Evolutionary conservation across 2,113 vertebrate species (phyloP).

Genomic region (Mormyrus iriodes): DNA sequence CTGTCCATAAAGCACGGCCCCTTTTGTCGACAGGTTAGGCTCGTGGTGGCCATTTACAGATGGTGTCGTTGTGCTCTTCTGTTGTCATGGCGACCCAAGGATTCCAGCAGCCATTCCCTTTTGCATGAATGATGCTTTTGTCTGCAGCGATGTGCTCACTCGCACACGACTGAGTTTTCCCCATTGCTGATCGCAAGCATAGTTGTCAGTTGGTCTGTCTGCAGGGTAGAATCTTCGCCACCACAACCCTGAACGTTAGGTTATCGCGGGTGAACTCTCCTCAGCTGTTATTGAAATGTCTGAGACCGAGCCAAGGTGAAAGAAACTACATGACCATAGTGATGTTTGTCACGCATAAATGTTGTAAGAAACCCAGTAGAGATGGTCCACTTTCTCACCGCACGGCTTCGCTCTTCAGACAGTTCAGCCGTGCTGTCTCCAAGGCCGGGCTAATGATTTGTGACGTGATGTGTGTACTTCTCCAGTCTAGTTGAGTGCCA

Average conservation of each 20-base stretch:
- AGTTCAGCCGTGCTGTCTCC: not conserved
- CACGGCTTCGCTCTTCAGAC: not conserved
- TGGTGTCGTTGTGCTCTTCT: slow-evolving; percentile 29
- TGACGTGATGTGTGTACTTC: not conserved
- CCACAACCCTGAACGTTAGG: not conserved
- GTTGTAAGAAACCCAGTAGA: not conserved
- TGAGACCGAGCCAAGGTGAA: not conserved
- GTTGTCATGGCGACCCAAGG: slow-evolving; percentile 44
- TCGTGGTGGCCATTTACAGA: not conserved
- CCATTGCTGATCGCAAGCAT: not conserved
- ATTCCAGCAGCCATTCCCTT: not conserved
- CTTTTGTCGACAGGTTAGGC: slow-evolving; percentile 11
- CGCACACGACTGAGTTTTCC: not conserved
- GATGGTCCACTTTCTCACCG: not conserved
- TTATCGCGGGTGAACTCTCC: not conserved
- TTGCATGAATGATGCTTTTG: slow-evolving; percentile 11
- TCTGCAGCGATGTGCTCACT: not conserved
- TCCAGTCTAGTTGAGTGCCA: not conserved
- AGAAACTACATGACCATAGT: not conserved
- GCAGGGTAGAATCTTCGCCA: not conserved
- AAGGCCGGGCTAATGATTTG: too few species aligned
- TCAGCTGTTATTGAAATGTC: not conserved
- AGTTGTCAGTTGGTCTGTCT: not conserved
- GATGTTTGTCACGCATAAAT: not conserved
- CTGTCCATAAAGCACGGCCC: not conserved